These are phyloP conservation scores for Lumbricus terrestris DNA, from an alignment of 2,888 invertebrate species.

Conservation along the genomic window DNA sequence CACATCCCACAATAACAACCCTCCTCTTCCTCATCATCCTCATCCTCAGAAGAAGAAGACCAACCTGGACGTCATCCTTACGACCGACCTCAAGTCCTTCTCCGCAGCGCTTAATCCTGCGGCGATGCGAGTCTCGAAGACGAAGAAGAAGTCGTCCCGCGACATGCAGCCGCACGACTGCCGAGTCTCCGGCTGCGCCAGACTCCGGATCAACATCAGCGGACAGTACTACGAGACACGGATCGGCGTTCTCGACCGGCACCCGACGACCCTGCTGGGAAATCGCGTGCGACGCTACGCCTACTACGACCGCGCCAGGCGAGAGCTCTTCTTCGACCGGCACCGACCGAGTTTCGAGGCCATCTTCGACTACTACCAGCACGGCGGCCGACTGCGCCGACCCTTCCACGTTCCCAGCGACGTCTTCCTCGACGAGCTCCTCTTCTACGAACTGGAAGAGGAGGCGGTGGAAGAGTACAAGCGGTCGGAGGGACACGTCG, in stretches of 20 bases:
- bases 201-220: constrained; percentile 57
- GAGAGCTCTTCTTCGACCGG: constrained; percentile 58
- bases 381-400: constrained; percentile 55
- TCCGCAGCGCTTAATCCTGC: background rate
- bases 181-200: constrained; percentile 39
- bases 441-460: constrained; percentile 57
- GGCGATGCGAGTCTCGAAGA: background rate
- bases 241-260: constrained; percentile 51
- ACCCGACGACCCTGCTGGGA: constrained; percentile 56
- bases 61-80: background rate
- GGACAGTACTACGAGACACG: constrained; percentile 57
- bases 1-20: background rate
- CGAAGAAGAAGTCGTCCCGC: too few relatives aligned
- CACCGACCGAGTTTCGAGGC: constrained; percentile 59
- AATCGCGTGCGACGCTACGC: constrained; percentile 52
- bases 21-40: background rate
- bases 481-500: constrained; percentile 50
- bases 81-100: background rate
- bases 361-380: constrained; percentile 57
- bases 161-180: constrained; percentile 7
- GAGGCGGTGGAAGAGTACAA: constrained; percentile 55
- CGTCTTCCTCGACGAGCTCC: constrained; percentile 55
- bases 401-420: constrained; percentile 58
- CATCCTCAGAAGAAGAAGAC: too few relatives aligned
- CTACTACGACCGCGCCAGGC: constrained; percentile 52